These are phyloP conservation scores for Drosophila heteroneura DNA, from an alignment of 2,888 invertebrate genomes.

Conservation along the genomic window DNA sequence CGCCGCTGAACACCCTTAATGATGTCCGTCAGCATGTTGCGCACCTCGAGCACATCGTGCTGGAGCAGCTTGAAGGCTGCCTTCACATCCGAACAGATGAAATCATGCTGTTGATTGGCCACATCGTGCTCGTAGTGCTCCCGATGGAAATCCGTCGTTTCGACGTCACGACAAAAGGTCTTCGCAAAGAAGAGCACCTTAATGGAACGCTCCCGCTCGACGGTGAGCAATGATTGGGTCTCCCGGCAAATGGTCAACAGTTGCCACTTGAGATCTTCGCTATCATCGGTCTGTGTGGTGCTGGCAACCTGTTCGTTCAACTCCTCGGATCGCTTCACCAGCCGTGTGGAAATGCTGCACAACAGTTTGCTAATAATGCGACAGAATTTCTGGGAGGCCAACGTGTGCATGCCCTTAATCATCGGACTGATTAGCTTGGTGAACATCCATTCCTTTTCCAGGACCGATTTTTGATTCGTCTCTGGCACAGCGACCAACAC, in stretches of 20 bases:
- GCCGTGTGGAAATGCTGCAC: slow-evolving; percentile 85
- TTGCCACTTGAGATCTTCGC: slow-evolving; percentile 83
- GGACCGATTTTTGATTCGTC: slow-evolving; percentile 88
- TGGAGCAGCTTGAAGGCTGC: slow-evolving; percentile 88
- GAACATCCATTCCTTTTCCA: slow-evolving; percentile 96
- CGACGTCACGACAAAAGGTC: slow-evolving; percentile 89
- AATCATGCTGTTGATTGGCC: slow-evolving; percentile 84
- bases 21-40: slow-evolving; percentile 85
- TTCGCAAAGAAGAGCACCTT: slow-evolving; percentile 94
- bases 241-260: slow-evolving; percentile 89
- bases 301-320: slow-evolving; percentile 83
- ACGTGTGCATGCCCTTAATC: slow-evolving; percentile 90
- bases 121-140: slow-evolving; percentile 85
- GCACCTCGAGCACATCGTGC: slow-evolving; percentile 84
- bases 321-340: slow-evolving; percentile 86
- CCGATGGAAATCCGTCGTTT: slow-evolving; percentile 86
- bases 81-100: slow-evolving; percentile 87
- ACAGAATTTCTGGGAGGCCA: slow-evolving; percentile 93
- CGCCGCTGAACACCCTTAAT: slow-evolving; percentile 83
- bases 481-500: slow-evolving; percentile 87
- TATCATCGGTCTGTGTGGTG: slow-evolving; percentile 79
- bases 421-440: slow-evolving; percentile 92
- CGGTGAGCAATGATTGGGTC: slow-evolving; percentile 92
- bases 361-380: slow-evolving; percentile 86
- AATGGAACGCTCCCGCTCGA: slow-evolving; percentile 91